Base-by-base conservation (phyloP, 2,113 vertebrate species). In the Amazona vittata region DNA sequence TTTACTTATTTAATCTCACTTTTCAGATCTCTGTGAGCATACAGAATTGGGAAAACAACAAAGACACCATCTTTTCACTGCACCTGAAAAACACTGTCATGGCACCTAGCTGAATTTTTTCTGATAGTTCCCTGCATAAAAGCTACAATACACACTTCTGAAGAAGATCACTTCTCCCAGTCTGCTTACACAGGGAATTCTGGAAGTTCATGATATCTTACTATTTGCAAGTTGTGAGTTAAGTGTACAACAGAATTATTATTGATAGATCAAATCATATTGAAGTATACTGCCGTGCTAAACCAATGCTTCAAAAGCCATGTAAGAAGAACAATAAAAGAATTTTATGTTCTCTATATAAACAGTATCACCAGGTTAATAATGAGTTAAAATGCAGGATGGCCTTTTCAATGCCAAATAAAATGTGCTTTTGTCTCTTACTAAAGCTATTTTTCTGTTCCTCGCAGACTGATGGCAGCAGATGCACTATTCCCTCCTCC, bases 391-490 rank as follows among this genome's bases (percentile, higher is more conserved):
- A 80, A 43, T 5, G 15, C 82, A 83, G 75, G 57, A 46, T 24
- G 52, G 49, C 14, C 75, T 95, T 92, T 91, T 2, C 17, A 76
- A 91, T 4, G 77, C 49, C 39, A 64, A 83, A 92, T 69, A 68
- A 96, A 94, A 47, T 3, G 69, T 11, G 92, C 60, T 93, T 95
- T 96, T 97, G 96, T 98, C 90, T 96, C 64, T 37, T 64, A 26
- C 60, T 60, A 52, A 46, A 73, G 86, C 91, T 41, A 3, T 11
- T 53, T 57, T 39, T 47, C 78, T 80, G 73, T 10, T 96, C 84
- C 86, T 60, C 46, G 29, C 64, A 97, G 98, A 98, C 59, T 80
- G 97, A 98, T 33, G 25, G 96, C 50, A 97, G 97, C 98, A 98
- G 98, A 97, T 98, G 97, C 57, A 39, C 67, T 11, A 75, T 71